Evolutionary conservation across 2,888 invertebrate genomes (phyloP).

Genomic region (Abscondita cerata): DNA sequence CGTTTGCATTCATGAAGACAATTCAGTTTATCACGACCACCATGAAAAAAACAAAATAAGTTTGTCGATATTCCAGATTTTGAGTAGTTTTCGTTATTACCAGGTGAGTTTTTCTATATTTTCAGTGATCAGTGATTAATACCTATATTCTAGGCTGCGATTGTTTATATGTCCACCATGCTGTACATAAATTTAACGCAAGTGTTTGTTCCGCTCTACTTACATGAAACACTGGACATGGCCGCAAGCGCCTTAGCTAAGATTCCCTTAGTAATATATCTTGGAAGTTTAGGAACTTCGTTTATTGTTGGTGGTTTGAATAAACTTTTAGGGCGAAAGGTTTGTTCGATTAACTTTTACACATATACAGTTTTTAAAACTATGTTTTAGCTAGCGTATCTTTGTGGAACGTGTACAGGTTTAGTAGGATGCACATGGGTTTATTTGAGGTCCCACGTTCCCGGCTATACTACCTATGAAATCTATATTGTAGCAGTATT

Average conservation of each 20-base stretch:
- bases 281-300: constrained; percentile 81
- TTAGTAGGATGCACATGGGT: constrained; percentile 74
- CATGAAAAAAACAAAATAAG: constrained; percentile 50
- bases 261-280: constrained; percentile 82
- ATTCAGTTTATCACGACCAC: constrained; percentile 47
- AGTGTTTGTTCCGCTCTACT: constrained; percentile 84
- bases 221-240: constrained; percentile 77
- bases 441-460: constrained; percentile 63
- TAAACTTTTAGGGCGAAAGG: constrained; percentile 68
- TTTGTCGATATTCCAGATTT: constrained; percentile 48
- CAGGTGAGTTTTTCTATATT: constrained; percentile 46
- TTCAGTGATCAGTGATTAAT: too few relatives aligned
- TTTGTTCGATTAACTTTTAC: constrained; percentile 48
- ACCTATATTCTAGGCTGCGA: constrained; percentile 68
- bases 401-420: constrained; percentile 71
- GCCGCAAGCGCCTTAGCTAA: constrained; percentile 78
- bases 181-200: constrained; percentile 86
- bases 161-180: constrained; percentile 86
- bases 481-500: constrained; percentile 13
- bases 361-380: constrained; percentile 4
- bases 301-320: constrained; percentile 74
- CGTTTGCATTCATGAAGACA: constrained; percentile 68
- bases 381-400: constrained; percentile 64
- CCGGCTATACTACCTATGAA: constrained; percentile 7
- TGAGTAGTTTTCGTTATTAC: constrained; percentile 50